A percentile compares a stretch with the other conserved stretches of the same genome.
Conservation (phyloP, 1,140 invertebrate genomes). For the fruit fly (Drosophila melanogaster) region DNA sequence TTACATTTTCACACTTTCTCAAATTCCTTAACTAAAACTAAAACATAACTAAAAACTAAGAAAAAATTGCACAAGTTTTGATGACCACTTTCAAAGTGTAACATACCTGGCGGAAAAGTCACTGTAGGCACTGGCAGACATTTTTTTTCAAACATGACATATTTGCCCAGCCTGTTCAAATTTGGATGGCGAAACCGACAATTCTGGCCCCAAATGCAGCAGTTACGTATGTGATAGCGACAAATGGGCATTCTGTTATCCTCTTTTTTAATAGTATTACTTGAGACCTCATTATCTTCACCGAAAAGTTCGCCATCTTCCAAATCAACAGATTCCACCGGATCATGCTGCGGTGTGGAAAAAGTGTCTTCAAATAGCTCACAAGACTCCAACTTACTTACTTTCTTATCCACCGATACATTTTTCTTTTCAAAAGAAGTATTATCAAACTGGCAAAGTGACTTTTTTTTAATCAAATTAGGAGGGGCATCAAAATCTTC, state of each 20-base stretch:
- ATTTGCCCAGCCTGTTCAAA: conserved; percentile 24
- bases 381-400: not conserved
- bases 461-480: not conserved
- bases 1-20: too few relatives aligned
- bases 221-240: conserved; percentile 24
- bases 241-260: conserved; percentile 23
- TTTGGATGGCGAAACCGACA: conserved; percentile 47
- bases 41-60: too few relatives aligned
- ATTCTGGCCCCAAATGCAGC: conserved; percentile 31
- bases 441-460: conserved; percentile 22
- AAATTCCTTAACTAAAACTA: too few relatives aligned
- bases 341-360: not conserved
- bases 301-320: conserved; percentile 54
- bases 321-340: not conserved
- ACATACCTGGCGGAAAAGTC: not conserved
- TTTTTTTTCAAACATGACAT: conserved; percentile 54
- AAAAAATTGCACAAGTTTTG: too few relatives aligned
- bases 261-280: not conserved
- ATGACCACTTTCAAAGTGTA: too few relatives aligned
- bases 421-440: too few relatives aligned
- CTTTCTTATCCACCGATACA: not conserved
- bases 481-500: not conserved
- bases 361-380: too few relatives aligned
- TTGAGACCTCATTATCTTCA: not conserved
- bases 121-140: conserved; percentile 4